Evolutionary conservation across 2,797 vertebrate genomes (phyloP).

Genomic region (Brachymystax lenok): DNA sequence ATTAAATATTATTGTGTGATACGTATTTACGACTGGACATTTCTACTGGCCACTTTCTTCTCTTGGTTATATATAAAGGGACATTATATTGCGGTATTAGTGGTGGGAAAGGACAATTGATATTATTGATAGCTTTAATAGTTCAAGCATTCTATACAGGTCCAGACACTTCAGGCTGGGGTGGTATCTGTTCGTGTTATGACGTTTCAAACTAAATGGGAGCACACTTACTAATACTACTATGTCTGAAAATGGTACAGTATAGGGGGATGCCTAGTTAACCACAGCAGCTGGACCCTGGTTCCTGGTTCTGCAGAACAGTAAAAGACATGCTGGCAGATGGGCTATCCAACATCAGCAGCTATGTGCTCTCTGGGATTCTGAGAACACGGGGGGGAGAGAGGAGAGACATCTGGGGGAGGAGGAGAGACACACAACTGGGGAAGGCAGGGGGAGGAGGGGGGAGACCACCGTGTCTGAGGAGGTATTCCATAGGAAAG

Average conservation of each 20-base stretch:
- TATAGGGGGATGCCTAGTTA: constrained; percentile 11
- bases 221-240: background rate
- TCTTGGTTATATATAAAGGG: background rate
- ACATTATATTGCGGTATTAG: background rate
- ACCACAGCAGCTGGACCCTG: constrained; percentile 28
- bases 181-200: background rate
- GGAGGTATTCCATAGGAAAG: background rate
- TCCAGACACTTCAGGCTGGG: background rate
- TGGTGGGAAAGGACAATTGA: background rate
- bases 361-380: constrained; percentile 19
- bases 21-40: too few species aligned
- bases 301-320: constrained; percentile 19
- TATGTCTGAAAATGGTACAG: background rate
- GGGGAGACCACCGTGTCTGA: background rate
- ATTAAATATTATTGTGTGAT: too few species aligned
- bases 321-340: constrained; percentile 22
- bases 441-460: background rate
- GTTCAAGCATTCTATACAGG: background rate
- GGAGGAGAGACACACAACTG: background rate
- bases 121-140: too few species aligned
- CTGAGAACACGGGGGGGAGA: constrained; percentile 5
- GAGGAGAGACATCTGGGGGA: background rate
- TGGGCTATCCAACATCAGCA: constrained; percentile 13
- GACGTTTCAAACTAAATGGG: background rate
- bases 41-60: background rate